phyloP scores from a whole-genome alignment of 2,888 invertebrate genomes.

The Sminthurides aquaticus region DNA sequence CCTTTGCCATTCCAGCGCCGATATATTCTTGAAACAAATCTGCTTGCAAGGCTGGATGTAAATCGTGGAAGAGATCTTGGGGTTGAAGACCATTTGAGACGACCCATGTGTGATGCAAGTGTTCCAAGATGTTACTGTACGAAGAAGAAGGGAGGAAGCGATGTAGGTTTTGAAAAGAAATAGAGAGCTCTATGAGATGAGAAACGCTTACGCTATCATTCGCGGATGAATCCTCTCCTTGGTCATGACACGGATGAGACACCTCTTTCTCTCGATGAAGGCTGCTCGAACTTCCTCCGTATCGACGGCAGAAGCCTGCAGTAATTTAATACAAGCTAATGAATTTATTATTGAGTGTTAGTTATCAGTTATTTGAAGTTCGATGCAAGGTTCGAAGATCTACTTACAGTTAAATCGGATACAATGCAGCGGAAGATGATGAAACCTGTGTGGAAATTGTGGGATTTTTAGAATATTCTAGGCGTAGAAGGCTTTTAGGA shows the following conservation, averaged over 20 bases:
- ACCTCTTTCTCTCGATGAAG: slow-evolving; percentile 27
- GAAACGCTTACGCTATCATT: slow-evolving; percentile 24
- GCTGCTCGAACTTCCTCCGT: slow-evolving; percentile 34
- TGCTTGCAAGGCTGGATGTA: slow-evolving; percentile 24
- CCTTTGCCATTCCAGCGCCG: slow-evolving; percentile 17
- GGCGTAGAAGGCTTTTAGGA: not conserved
- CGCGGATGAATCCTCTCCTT: slow-evolving; percentile 27
- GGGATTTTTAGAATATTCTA: not conserved
- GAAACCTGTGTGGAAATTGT: slow-evolving; percentile 28
- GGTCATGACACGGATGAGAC: slow-evolving; percentile 26
- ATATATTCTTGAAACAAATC: slow-evolving; percentile 25
- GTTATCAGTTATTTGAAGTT: too few species aligned
- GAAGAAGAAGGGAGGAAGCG: too few species aligned
- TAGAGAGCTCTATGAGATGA: not conserved
- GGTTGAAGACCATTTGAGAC: slow-evolving; percentile 23
- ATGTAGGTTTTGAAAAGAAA: too few species aligned
- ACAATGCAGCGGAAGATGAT: slow-evolving; percentile 33
- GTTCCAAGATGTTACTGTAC: slow-evolving; percentile 17
- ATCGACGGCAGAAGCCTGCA: slow-evolving; percentile 35
- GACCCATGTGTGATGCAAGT: slow-evolving; percentile 25
- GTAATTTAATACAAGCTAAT: too few species aligned
- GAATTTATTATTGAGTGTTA: too few species aligned
- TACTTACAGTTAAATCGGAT: slow-evolving; percentile 35
- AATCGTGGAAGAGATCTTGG: slow-evolving; percentile 17
- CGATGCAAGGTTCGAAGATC: too few species aligned